phyloP scores from a whole-genome alignment of 1,140 invertebrate species.

The Apolygus lucorum region DNA sequence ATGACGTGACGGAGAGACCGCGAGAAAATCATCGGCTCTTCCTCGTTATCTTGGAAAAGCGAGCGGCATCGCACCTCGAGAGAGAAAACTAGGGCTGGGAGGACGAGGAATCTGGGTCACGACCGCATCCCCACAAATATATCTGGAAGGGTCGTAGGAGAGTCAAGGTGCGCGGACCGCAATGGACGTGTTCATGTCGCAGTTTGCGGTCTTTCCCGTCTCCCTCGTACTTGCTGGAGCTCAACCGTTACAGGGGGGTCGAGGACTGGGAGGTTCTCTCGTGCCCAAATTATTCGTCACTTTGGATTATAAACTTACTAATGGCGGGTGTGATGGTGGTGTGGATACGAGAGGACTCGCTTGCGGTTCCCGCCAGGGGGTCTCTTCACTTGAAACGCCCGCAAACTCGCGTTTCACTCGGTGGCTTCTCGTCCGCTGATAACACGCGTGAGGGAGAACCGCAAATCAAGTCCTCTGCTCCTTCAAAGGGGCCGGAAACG shows the following conservation, averaged over 20 bases:
- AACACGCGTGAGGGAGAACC: too few relatives aligned
- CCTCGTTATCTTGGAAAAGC: neutral
- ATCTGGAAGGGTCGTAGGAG: neutral
- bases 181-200: conserved; percentile 16
- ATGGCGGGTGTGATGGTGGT: too few relatives aligned
- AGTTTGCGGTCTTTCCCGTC: neutral
- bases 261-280: too few relatives aligned
- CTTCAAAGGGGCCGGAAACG: too few relatives aligned
- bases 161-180: conserved; percentile 12
- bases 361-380: too few relatives aligned
- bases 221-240: neutral
- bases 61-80: neutral
- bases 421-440: too few relatives aligned
- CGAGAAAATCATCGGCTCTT: neutral
- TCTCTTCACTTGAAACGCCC: too few relatives aligned
- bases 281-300: neutral
- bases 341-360: too few relatives aligned
- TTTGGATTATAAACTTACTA: neutral
- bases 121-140: neutral
- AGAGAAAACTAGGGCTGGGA: neutral
- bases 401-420: too few relatives aligned
- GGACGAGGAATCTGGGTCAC: conserved; percentile 9
- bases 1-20: conserved; percentile 5
- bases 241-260: too few relatives aligned
- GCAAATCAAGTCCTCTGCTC: too few relatives aligned